phyloP scores from a whole-genome alignment of 2,888 invertebrate genomes.

The Rambutsinella grinnellia region DNA sequence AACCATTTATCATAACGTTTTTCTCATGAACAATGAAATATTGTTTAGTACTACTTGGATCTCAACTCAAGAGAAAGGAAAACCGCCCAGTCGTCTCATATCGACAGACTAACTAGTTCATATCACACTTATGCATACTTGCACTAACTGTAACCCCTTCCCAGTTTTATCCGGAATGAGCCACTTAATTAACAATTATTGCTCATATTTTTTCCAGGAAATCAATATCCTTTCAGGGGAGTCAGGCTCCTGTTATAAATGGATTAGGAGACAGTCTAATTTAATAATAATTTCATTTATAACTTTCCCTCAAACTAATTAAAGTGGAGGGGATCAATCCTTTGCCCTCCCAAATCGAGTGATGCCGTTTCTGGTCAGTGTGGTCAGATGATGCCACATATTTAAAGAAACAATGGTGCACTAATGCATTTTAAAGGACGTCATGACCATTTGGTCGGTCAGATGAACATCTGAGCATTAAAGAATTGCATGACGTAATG shows the following conservation, averaged over 20 bases:
- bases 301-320: too few relatives aligned
- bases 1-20: not conserved
- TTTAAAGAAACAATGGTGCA: too few relatives aligned
- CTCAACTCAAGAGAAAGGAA: not conserved
- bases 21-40: not conserved
- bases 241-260: not conserved
- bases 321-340: too few relatives aligned
- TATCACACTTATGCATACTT: not conserved
- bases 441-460: conserved; percentile 5
- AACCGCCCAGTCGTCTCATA: not conserved
- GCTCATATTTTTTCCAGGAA: not conserved
- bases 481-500: conserved; percentile 35
- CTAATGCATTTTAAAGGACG: too few relatives aligned
- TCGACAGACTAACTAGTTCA: conserved; percentile 4
- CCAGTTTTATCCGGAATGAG: not conserved
- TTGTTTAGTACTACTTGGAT: not conserved
- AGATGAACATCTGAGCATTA: conserved; percentile 6
- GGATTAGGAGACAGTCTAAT: not conserved
- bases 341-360: too few relatives aligned
- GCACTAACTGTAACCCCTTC: not conserved
- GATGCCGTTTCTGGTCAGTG: too few relatives aligned
- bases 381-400: too few relatives aligned
- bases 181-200: not conserved
- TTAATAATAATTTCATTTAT: too few relatives aligned
- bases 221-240: not conserved